Conservation (phyloP, 2,888 invertebrate species). For the Spialia ferax region DNA sequence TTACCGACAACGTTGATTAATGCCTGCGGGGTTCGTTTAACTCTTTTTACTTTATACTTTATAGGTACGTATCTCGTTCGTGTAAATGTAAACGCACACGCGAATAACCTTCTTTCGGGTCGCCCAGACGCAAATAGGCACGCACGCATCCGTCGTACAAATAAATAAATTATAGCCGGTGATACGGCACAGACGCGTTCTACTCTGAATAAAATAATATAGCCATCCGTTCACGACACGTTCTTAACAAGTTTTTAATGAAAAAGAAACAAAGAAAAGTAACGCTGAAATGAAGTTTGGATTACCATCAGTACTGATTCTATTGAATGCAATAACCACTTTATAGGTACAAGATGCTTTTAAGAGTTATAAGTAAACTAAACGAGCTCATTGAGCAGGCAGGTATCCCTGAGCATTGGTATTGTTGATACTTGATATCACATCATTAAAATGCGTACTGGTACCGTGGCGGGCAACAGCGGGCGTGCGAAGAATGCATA, state of each 20-base stretch:
- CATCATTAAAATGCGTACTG: constrained; percentile 40
- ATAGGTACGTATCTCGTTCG: constrained; percentile 68
- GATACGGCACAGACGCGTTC: constrained; percentile 67
- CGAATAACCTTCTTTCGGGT: constrained; percentile 78
- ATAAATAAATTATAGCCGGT: constrained; percentile 71
- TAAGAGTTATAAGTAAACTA: too few species aligned
- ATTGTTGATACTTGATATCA: constrained; percentile 35
- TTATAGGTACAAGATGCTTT: constrained; percentile 53
- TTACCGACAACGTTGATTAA: constrained; percentile 84
- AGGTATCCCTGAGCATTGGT: constrained; percentile 51
- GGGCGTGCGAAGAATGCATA: constrained; percentile 76
- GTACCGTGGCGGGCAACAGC: constrained; percentile 52
- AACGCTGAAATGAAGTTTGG: constrained; percentile 51
- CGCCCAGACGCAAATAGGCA: constrained; percentile 69
- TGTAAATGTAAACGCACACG: constrained; percentile 70
- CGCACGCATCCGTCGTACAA: constrained; percentile 69
- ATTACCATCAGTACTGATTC: constrained; percentile 53
- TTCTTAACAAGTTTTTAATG: constrained; percentile 53
- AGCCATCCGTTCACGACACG: constrained; percentile 40
- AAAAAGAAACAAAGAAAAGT: constrained; percentile 65
- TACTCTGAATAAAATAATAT: constrained; percentile 49
- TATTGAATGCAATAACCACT: constrained; percentile 57
- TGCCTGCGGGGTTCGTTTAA: constrained; percentile 77
- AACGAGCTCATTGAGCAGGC: constrained; percentile 50
- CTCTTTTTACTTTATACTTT: constrained; percentile 74